These are phyloP conservation scores for Desoria tigrina DNA, from an alignment of 2,888 invertebrate species.

Conservation along the genomic window DNA sequence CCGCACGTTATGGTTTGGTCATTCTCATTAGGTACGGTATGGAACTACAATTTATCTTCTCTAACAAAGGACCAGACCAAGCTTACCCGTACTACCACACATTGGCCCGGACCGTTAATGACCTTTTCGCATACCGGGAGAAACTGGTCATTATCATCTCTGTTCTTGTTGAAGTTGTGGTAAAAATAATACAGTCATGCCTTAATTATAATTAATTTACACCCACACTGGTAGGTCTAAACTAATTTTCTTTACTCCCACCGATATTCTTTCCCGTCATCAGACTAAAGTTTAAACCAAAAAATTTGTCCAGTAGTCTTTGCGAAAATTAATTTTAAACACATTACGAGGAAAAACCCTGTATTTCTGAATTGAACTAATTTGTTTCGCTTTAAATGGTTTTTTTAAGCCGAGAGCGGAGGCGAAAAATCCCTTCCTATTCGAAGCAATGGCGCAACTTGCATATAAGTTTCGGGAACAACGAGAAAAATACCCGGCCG, in stretches of 20 bases:
- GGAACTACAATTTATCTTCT: constrained; percentile 3
- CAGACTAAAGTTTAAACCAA: no score
- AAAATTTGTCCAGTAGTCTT: no score
- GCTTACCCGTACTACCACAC: not conserved
- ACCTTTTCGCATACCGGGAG: not conserved
- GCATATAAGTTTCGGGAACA: not conserved
- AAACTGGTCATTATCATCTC: not conserved
- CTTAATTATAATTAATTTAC: no score
- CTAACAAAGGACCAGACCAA: not conserved
- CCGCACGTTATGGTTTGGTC: no score
- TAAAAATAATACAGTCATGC: no score
- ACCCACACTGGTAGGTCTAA: no score
- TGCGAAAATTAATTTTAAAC: no score
- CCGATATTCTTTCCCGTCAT: no score
- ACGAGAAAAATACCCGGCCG: not conserved
- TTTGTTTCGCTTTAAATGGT: no score
- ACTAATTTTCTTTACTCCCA: no score
- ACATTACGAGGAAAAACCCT: no score
- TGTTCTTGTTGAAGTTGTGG: not conserved
- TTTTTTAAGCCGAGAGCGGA: not conserved
- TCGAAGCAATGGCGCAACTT: not conserved
- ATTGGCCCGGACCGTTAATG: not conserved
- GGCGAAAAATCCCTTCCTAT: not conserved
- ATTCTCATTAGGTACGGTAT: not conserved
- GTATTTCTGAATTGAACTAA: no score